A percentile compares a stretch with the other conserved stretches of the same genome.
Evolutionary conservation across 1,140 invertebrate genomes (phyloP).

Genomic region (Whitmania pigra): DNA sequence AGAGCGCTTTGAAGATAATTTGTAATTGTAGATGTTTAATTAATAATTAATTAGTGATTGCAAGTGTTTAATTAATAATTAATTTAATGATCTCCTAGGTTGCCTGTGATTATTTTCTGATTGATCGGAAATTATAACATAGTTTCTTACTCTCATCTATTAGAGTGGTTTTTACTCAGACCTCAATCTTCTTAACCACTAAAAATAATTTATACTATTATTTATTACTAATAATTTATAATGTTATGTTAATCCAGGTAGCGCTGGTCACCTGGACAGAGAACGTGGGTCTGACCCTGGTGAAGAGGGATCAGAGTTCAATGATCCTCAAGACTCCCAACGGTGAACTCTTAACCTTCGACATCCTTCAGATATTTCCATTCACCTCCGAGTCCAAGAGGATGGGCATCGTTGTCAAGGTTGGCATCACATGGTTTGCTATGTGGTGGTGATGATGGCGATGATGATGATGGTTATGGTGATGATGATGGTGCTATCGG

Average conservation of each 20-base stretch:
- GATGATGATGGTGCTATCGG: neutral
- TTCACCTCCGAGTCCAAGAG: constrained; percentile 96
- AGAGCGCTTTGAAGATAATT: too few relatives aligned
- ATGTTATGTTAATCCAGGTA: constrained; percentile 48
- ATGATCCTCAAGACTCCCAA: constrained; percentile 66
- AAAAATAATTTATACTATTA: too few relatives aligned
- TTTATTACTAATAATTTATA: too few relatives aligned
- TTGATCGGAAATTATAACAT: too few relatives aligned
- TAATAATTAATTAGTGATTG: too few relatives aligned
- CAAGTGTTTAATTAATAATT: too few relatives aligned
- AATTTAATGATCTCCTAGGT: too few relatives aligned
- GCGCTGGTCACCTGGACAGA: constrained; percentile 68
- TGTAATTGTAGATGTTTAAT: too few relatives aligned
- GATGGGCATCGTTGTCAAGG: constrained; percentile 96
- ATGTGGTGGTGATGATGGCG: neutral
- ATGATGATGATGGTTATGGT: neutral
- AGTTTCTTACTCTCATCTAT: too few relatives aligned
- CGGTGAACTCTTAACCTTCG: constrained; percentile 58
- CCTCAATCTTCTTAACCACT: too few relatives aligned
- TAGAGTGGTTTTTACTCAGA: too few relatives aligned
- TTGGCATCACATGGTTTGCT: constrained; percentile 33
- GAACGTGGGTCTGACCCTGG: constrained; percentile 52
- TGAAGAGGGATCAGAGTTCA: constrained; percentile 58
- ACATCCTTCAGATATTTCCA: constrained; percentile 88
- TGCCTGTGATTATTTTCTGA: too few relatives aligned